phyloP scores from a whole-genome alignment of 2,113 vertebrate species.

The Anhinga rufa region DNA sequence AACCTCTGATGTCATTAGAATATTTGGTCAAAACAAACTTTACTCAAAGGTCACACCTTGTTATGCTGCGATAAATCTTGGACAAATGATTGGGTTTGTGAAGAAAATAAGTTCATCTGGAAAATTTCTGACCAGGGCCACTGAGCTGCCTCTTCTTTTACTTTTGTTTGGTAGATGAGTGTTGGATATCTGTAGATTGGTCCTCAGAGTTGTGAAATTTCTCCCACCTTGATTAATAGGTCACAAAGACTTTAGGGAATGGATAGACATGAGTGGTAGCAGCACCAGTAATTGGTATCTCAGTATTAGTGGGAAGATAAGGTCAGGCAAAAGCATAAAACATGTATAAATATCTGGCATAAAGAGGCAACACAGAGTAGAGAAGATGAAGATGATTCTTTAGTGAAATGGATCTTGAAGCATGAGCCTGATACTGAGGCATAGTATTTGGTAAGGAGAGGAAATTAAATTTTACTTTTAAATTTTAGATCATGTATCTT shows the following conservation, averaged over 20 bases:
- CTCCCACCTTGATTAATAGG: not conserved
- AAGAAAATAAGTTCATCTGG: not conserved
- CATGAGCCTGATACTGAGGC: not conserved
- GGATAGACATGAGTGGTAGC: not conserved
- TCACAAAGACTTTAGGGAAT: not conserved
- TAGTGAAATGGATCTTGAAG: slow-evolving; percentile 33
- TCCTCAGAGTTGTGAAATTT: not conserved
- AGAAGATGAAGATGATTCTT: slow-evolving; percentile 20
- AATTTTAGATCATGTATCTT: slow-evolving; percentile 28
- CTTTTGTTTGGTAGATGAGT: not conserved
- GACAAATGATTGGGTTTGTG: not conserved
- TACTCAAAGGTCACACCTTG: not conserved
- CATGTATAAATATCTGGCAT: not conserved
- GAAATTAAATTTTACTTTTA: slow-evolving; percentile 73
- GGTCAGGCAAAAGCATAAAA: not conserved
- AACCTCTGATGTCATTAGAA: not conserved
- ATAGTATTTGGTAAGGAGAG: not conserved
- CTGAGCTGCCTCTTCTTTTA: not conserved
- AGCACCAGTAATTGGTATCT: not conserved
- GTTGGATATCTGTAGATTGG: not conserved
- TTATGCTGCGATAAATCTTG: not conserved
- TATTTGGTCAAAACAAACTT: not conserved
- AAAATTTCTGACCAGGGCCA: not conserved
- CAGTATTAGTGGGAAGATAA: not conserved
- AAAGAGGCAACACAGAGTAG: not conserved